Conservation (phyloP, 2,888 invertebrate species). For the Athalia cordata region DNA sequence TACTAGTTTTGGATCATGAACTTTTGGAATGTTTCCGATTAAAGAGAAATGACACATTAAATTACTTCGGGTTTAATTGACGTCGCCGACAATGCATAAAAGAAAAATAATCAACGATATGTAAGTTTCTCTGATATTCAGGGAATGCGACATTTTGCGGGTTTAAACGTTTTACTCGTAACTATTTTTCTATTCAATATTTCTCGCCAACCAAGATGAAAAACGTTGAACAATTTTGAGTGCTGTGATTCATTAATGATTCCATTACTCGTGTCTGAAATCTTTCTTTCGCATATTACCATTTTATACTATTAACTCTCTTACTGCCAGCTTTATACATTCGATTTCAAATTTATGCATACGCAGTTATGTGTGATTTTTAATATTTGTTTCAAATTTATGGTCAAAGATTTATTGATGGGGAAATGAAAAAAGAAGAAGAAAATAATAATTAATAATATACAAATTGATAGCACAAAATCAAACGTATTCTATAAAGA, state of each 20-base stretch:
- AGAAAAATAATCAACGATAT: conserved; percentile 22
- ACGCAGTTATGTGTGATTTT: neutral
- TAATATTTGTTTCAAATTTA: no score
- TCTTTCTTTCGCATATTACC: conserved; percentile 6
- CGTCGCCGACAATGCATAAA: conserved; percentile 1
- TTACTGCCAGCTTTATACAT: conserved; percentile 17
- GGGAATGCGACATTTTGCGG: conserved; percentile 10
- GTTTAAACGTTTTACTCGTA: conserved; percentile 5
- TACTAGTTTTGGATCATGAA: conserved; percentile 28
- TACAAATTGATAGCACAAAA: conserved; percentile 15
- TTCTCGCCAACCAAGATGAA: neutral
- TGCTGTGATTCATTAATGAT: conserved; percentile 1
- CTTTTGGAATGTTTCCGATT: conserved; percentile 7
- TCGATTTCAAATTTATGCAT: conserved; percentile 4
- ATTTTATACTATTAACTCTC: neutral
- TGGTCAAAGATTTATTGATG: neutral
- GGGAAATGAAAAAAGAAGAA: neutral
- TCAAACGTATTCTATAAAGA: conserved; percentile 10
- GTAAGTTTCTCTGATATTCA: conserved; percentile 27
- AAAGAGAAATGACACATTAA: conserved; percentile 14
- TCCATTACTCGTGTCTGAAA: conserved; percentile 1
- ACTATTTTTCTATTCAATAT: conserved; percentile 21
- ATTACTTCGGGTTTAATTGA: conserved; percentile 2
- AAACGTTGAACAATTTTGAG: neutral
- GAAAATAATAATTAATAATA: neutral